These are phyloP conservation scores for Agrotis clavis DNA, from an alignment of 2,888 invertebrate genomes.

Conservation along the genomic window DNA sequence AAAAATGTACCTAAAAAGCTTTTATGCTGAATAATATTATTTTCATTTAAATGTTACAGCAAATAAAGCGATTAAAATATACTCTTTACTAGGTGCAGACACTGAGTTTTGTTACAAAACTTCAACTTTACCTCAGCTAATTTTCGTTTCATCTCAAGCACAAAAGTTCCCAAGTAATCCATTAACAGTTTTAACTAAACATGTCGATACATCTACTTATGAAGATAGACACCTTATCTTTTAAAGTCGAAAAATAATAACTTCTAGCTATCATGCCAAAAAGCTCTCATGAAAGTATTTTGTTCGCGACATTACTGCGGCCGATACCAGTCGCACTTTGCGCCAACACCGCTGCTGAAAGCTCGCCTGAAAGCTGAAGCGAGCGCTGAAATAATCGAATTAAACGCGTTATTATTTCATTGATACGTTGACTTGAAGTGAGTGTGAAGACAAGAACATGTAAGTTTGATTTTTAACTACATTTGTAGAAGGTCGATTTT, in stretches of 20 bases:
- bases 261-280: slow-evolving; percentile 9
- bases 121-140: too few relatives aligned
- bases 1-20: too few relatives aligned
- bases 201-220: not conserved
- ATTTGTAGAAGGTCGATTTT: not conserved
- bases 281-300: slow-evolving; percentile 66
- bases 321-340: slow-evolving; percentile 83
- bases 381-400: slow-evolving; percentile 62
- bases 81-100: too few relatives aligned
- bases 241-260: not conserved
- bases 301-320: slow-evolving; percentile 86
- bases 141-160: too few relatives aligned
- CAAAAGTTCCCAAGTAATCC: not conserved
- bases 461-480: slow-evolving; percentile 35
- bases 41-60: too few relatives aligned
- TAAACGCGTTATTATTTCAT: slow-evolving; percentile 49
- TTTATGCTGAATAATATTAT: too few relatives aligned
- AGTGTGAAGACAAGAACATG: slow-evolving; percentile 45
- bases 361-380: slow-evolving; percentile 69
- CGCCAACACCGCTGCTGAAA: slow-evolving; percentile 81
- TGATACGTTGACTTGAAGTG: slow-evolving; percentile 52
- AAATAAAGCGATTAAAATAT: too few relatives aligned
- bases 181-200: not conserved
- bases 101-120: too few relatives aligned
- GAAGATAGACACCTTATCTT: not conserved